Evolutionary conservation across 2,113 vertebrate genomes (phyloP), one percentile per base, ranked within the genome.

Genomic region (Odontophorus gujanensis): DNA sequence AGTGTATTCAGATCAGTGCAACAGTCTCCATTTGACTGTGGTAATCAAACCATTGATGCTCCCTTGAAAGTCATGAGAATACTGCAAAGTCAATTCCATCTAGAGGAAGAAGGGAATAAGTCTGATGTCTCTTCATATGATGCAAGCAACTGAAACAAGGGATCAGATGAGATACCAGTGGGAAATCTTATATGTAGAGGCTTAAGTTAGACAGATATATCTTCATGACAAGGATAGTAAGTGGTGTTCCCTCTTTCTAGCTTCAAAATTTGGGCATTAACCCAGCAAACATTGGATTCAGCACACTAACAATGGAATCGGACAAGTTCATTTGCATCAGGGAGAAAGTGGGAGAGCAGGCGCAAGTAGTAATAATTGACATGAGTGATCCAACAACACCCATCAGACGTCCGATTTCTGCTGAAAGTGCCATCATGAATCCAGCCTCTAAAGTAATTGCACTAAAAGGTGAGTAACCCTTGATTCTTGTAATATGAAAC

Each of bases 381-480:
- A 95, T 99, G 98, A 98, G 97, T 0, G 98, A 99, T 92, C 98
- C 98, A 77, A 98, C 97, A 26, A 98, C 98, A 36, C 98, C 98
- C 2, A 98, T 99, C 92, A 98, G 98, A 69, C 98, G 98, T n/a
- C 98, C 99, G 0, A 98, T 99, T 96, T 99, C 99, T 68, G 99
- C 99, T 2, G 99, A 99, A 97, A 99, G 98, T 50, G 98, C 98
- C 96, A 99, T 99, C 93, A 98, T 99, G 99, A 99, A 99, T 93
- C 99, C 99, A 13, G 97, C 98, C 79, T 99, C 98, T 89, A 99
- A 98, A 96, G 99, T 99, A 93, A 99, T 99, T 85, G 98, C 99
- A 0, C 97, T 99, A 61, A 99, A 99, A 99, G 99, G 99, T 99
- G 90, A 91, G 93, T 65, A 43, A 43, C 7, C 13, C 32, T 87